Conservation (phyloP, 2,888 invertebrate genomes). For the Syrista parreyssii region DNA sequence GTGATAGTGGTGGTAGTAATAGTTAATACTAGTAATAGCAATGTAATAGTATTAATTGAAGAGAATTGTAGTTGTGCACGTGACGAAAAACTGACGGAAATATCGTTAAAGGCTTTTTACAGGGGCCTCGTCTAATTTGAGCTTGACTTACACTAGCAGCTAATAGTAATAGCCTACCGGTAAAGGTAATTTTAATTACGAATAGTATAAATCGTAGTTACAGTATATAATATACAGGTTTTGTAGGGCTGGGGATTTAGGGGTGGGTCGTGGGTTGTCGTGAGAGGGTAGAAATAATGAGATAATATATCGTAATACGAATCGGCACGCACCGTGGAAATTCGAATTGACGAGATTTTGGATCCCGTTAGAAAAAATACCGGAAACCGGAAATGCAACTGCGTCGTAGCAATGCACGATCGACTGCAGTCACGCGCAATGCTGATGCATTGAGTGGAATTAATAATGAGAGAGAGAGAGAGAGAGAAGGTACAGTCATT, state of each 20-base stretch:
- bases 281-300: background rate
- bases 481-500: background rate
- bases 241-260: slow-evolving; percentile 23
- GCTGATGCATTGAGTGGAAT: background rate
- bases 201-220: slow-evolving; percentile 63
- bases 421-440: background rate
- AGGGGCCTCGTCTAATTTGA: slow-evolving; percentile 53
- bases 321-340: background rate
- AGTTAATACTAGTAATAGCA: background rate
- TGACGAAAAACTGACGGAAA: slow-evolving; percentile 36
- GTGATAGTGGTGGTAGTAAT: background rate
- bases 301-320: background rate
- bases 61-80: slow-evolving; percentile 38
- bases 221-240: slow-evolving; percentile 59
- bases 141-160: slow-evolving; percentile 60
- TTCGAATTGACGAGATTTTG: background rate
- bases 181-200: slow-evolving; percentile 55
- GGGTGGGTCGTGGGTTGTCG: background rate
- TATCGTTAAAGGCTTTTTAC: background rate
- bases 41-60: slow-evolving; percentile 3
- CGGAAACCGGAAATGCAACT: background rate
- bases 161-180: slow-evolving; percentile 56
- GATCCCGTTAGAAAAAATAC: background rate
- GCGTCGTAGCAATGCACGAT: background rate
- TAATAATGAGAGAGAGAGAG: background rate